These are phyloP conservation scores for Mugil cephalus DNA, from an alignment of 2,113 vertebrate genomes.

Conservation along the genomic window DNA sequence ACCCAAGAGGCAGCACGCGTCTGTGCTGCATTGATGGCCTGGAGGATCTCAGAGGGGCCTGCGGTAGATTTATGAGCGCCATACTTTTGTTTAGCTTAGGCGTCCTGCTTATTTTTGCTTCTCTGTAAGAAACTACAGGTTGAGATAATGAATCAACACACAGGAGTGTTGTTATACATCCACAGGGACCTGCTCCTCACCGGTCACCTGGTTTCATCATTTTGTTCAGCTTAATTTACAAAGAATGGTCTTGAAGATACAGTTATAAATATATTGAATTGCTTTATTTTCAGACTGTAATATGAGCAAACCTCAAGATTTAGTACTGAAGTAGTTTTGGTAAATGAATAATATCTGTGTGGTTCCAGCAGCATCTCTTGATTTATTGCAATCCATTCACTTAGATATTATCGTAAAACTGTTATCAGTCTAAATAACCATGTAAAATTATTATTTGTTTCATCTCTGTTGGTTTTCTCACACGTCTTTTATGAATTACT, in stretches of 20 bases:
- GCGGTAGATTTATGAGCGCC: constrained; percentile 72
- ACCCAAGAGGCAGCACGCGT: constrained; percentile 49
- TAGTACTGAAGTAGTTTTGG: too few relatives aligned
- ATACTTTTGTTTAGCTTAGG: constrained; percentile 71
- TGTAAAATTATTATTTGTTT: too few relatives aligned
- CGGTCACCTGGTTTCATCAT: constrained; percentile 68
- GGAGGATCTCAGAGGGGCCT: constrained; percentile 54
- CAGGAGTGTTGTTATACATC: constrained; percentile 50
- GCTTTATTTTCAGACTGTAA: too few relatives aligned
- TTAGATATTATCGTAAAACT: too few relatives aligned
- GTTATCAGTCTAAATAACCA: too few relatives aligned
- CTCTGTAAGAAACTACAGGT: constrained; percentile 65
- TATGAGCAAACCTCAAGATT: neutral
- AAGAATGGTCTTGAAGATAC: neutral
- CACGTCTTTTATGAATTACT: too few relatives aligned
- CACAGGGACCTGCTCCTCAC: constrained; percentile 43
- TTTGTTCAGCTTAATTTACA: constrained; percentile 28
- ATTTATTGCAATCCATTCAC: too few relatives aligned
- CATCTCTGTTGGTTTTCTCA: too few relatives aligned
- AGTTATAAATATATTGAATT: neutral
- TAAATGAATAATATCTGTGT: too few relatives aligned
- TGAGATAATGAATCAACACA: constrained; percentile 77
- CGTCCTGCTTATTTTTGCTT: constrained; percentile 74
- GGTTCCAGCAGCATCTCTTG: too few relatives aligned
- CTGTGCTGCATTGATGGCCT: constrained; percentile 30